These are phyloP conservation scores for Microctonus hyperodae DNA, from an alignment of 2,888 invertebrate species.

Conservation along the genomic window DNA sequence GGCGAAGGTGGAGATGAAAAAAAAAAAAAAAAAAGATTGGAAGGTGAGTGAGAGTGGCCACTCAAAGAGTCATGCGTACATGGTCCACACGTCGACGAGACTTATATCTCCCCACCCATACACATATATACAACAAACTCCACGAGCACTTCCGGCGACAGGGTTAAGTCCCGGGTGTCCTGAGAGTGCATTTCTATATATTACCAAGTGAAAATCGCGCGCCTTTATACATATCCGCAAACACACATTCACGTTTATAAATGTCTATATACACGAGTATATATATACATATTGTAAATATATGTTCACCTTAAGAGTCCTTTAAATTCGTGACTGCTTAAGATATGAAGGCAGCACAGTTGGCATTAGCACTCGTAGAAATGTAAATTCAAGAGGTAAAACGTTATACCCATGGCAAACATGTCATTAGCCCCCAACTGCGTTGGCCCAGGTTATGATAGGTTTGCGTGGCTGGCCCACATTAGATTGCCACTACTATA, in stretches of 20 bases:
- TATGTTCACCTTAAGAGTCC: slow-evolving; percentile 41
- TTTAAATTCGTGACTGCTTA: slow-evolving; percentile 45
- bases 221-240: no score
- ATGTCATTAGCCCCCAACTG: slow-evolving; percentile 54
- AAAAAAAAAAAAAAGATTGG: slow-evolving; percentile 5
- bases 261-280: neutral
- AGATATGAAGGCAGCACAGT: slow-evolving; percentile 15
- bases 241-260: no score
- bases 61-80: slow-evolving; percentile 29
- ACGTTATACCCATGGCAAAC: slow-evolving; percentile 57
- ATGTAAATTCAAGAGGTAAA: slow-evolving; percentile 51
- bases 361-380: slow-evolving; percentile 47
- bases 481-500: slow-evolving; percentile 53
- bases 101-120: slow-evolving; percentile 15
- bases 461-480: slow-evolving; percentile 61
- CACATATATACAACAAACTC: neutral
- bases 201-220: slow-evolving; percentile 4
- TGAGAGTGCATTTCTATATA: neutral
- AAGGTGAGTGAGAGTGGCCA: slow-evolving; percentile 28
- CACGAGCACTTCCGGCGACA: slow-evolving; percentile 25
- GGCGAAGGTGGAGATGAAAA: slow-evolving; percentile 37
- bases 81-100: slow-evolving; percentile 44
- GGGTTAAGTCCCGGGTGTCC: neutral
- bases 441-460: slow-evolving; percentile 60
- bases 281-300: neutral